These are phyloP conservation scores for Lasioglossum baleicum DNA, from an alignment of 1,140 invertebrate species.

Conservation along the genomic window DNA sequence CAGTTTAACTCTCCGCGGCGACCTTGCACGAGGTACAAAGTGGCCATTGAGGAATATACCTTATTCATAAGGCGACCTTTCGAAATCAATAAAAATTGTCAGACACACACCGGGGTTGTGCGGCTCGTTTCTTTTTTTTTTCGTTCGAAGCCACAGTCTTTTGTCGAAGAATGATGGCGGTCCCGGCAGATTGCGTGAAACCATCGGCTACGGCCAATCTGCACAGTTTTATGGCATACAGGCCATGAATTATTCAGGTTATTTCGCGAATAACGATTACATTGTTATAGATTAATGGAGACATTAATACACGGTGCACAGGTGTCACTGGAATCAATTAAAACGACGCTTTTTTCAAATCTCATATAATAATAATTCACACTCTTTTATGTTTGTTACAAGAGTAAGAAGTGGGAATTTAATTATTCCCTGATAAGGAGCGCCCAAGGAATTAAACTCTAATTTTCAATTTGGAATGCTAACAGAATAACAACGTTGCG, in stretches of 20 bases:
- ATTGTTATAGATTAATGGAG: too few relatives aligned
- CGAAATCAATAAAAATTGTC: slow-evolving; percentile 37
- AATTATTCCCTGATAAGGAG: too few relatives aligned
- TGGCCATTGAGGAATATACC: slow-evolving; percentile 32
- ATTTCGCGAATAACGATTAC: too few relatives aligned
- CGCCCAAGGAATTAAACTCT: background rate
- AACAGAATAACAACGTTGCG: background rate
- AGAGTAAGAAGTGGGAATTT: too few relatives aligned
- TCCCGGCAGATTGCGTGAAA: background rate
- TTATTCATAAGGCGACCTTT: slow-evolving; percentile 44
- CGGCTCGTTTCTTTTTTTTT: slow-evolving; percentile 6
- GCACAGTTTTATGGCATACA: background rate
- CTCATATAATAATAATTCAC: too few relatives aligned
- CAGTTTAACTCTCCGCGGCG: slow-evolving; percentile 47
- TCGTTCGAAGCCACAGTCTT: background rate
- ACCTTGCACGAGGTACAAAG: slow-evolving; percentile 43
- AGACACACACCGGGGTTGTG: background rate
- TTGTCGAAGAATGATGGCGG: background rate
- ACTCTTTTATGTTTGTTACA: too few relatives aligned
- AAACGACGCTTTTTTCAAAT: too few relatives aligned
- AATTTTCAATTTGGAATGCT: background rate
- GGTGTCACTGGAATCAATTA: too few relatives aligned
- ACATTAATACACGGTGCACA: too few relatives aligned
- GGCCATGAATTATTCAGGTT: too few relatives aligned
- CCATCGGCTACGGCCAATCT: background rate